These are phyloP conservation scores for Meta bourneti DNA, from an alignment of 2,888 invertebrate species.

Conservation along the genomic window DNA sequence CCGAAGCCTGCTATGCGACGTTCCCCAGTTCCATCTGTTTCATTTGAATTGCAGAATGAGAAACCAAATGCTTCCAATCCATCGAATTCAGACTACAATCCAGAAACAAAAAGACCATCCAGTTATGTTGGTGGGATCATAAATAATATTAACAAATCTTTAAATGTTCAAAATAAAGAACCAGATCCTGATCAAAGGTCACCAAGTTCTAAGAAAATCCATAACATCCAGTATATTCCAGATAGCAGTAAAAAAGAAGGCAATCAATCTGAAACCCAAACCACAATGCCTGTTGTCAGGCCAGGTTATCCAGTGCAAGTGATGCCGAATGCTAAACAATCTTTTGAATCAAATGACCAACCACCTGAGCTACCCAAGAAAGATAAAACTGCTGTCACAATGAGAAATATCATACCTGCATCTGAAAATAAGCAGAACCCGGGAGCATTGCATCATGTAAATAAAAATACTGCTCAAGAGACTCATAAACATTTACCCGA, in stretches of 20 bases:
- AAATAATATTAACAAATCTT: constrained; percentile 61
- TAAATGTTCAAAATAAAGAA: constrained; percentile 20
- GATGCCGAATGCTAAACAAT: background rate
- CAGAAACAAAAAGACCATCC: constrained; percentile 24
- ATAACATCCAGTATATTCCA: background rate
- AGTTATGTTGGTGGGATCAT: constrained; percentile 61
- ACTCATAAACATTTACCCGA: background rate
- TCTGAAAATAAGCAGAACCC: constrained; percentile 23
- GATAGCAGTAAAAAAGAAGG: constrained; percentile 10
- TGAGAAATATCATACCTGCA: constrained; percentile 39
- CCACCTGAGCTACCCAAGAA: constrained; percentile 70
- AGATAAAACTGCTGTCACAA: constrained; percentile 36
- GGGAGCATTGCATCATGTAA: background rate
- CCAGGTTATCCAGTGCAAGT: constrained; percentile 67
- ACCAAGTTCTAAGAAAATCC: background rate
- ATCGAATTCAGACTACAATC: background rate
- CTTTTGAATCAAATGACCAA: constrained; percentile 1
- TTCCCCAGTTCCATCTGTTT: background rate
- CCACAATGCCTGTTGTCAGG: constrained; percentile 11
- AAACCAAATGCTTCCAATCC: background rate
- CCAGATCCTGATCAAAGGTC: constrained; percentile 16
- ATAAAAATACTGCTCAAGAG: constrained; percentile 20
- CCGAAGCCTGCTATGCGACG: background rate
- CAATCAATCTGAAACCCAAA: constrained; percentile 2
- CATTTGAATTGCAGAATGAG: background rate